Evolutionary conservation across 2,113 vertebrate genomes (phyloP).

Genomic region (Plotosus lineatus): DNA sequence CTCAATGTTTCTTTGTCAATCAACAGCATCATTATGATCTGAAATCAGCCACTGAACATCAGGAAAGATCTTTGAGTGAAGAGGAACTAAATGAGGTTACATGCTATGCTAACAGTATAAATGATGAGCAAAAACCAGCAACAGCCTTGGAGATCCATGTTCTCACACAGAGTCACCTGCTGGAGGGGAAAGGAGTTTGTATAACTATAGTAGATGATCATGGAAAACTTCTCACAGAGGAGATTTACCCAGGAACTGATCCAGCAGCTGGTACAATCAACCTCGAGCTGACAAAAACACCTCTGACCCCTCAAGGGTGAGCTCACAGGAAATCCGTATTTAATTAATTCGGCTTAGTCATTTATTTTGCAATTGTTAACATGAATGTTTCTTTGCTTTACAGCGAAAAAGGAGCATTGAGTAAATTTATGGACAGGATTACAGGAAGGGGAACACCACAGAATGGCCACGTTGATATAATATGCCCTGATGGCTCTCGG

Average conservation of each 20-base stretch:
- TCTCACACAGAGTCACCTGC: conserved; percentile 31
- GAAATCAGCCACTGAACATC: not conserved
- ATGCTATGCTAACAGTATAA: not conserved
- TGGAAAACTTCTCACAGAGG: conserved; percentile 21
- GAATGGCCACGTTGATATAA: no score
- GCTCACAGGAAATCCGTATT: not conserved
- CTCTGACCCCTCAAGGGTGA: not conserved
- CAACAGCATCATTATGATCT: conserved; percentile 12
- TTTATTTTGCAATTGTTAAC: not conserved
- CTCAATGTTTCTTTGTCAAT: conserved; percentile 21
- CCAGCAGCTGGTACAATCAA: not conserved
- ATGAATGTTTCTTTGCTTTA: not conserved
- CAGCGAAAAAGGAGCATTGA: no score
- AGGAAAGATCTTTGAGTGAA: not conserved
- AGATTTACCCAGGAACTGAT: conserved; percentile 23
- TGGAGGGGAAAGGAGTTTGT: conserved; percentile 33
- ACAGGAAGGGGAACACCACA: no score
- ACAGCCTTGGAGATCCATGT: conserved; percentile 21
- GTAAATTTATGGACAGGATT: not conserved
- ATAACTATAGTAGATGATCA: conserved; percentile 23
- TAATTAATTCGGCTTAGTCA: no score
- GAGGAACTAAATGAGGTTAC: not conserved
- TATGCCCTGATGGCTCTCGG: not conserved
- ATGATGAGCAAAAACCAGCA: conserved; percentile 12
- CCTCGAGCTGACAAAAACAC: conserved; percentile 19